Base-by-base conservation (phyloP, 2,113 vertebrate species). In the Pogona vitticeps region DNA sequence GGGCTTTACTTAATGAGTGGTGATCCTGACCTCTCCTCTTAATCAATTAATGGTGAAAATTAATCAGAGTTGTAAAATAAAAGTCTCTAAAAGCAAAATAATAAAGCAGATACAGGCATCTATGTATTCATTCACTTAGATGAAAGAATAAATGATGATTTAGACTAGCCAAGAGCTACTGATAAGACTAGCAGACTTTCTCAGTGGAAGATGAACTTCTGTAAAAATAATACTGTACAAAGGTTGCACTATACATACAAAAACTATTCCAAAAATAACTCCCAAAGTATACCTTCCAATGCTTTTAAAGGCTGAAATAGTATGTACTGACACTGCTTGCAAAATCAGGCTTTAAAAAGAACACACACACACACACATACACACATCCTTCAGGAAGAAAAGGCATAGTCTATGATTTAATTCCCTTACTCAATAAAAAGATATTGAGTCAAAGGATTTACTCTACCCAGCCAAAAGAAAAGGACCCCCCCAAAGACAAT, bases 401-500 rank as follows among this genome's bases (percentile, higher is more conserved):
- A 92, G 91, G 91, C 82, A 80, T 72, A 88, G 89, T 88, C 61
- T 89, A 85, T 89, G 86, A 93, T 93, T 94, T 86, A 89, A 42
- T 84, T 61, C 89, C 87, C 88, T 90, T 88, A 91, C 86, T 91
- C 89, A 84, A 86, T 91, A 94, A 94, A 94, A 76, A 88, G 80
- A 90, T 88, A 92, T 94, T 92, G 86, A 78, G 88, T 79, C 81
- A 83, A 89, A 93, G 90, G 86, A 90, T 90, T 88, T 88, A 91
- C 79, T 72, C 91, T 78, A 65, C 40, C 82, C 91, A 88, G 36
- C 89, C 92, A 90, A 90, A 91, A 94, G n/a, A 91, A 79, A 88
- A 91, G 72, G 71, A 90, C 77, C 89, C 90, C n/a, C n/a, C 90
- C 90, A 90, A 91, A 93, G 93, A 21, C 92, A 91, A 93, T 88